Evolutionary conservation across 2,113 vertebrate genomes (phyloP), one percentile per base, ranked within the genome.

Genomic region (Indicator maculatus): DNA sequence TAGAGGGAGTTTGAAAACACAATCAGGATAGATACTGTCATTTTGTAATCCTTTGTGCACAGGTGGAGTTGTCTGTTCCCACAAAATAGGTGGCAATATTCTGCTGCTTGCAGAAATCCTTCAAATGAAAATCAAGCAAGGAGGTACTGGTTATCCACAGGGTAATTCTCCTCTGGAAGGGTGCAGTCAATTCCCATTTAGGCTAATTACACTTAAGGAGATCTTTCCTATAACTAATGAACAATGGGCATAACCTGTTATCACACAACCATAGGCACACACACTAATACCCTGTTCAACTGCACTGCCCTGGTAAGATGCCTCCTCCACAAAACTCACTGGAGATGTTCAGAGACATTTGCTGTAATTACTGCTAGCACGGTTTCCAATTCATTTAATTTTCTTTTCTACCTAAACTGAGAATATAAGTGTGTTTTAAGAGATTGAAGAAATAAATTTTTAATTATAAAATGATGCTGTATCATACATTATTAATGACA

Each of bases 361-460:
- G 95, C 93, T 98, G 95, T 98, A 96, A 98, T 98, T 97, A 98
- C 83, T 27, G 31, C 79, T 97, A 97, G 96, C 96, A 95, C 81
- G 90, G 86, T 91, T 98, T 97, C 97, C 97, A 97, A 98, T 98
- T 98, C 17, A 97, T 97, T 97, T 97, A 97, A 82, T 97, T 98
- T 97, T 97, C 97, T 97, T 94, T 96, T 73, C 97, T 97, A 94
- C 90, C 95, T 97, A 97, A 98, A 96, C 89, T 94, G 91, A 95
- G 94, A 70, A 72, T 96, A 84, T 97, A 95, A 97, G 96, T 97
- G 93, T 97, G 92, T 97, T 97, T 93, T 97, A 97, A 97, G 97
- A 97, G 97, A 97, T 81, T 86, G 94, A 96, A 96, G 96, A 97
- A 98, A 98, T 98, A 98, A 97, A 98, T 97, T 97, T 98, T 98